Evolutionary conservation across 2,113 vertebrate species (phyloP), one percentile per base, ranked within the genome.

Genomic region (Trachemys scripta): DNA sequence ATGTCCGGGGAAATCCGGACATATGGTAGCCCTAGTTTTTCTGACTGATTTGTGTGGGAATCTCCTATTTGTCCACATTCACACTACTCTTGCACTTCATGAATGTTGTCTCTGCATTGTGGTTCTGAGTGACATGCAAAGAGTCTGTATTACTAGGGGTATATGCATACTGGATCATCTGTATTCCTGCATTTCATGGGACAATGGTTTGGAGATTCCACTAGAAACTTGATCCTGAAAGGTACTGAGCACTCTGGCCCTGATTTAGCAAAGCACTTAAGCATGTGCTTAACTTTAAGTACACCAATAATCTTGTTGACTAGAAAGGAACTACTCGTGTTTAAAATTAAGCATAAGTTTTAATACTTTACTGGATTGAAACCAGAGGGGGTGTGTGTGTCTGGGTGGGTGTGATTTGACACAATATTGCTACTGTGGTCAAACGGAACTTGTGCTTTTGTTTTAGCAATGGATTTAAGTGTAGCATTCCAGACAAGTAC

Each of bases 191-290:
- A 62, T 84, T 95, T 80, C 51, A 25, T 87, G 22, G 78, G 72
- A 1, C 13, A 10, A 8, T 29, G 1, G 38, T 88, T 45, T 91
- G 17, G 2, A 1, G 80, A 6, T 81, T 83, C 50, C 86, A 1
- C 65, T 57, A 53, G 4, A 2, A 94, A 45, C 12, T 92, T 54
- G 8, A 87, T 94, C 31, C 85, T 93, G 82, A 83, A 82, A 96
- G 69, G 54, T 91, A 6, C 42, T 24, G 24, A 94, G 88, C 69
- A 93, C 81, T 92, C 84, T 97, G 96, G 93, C 90, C n/a, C 57
- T 62, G 59, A 62, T 76, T 69, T 95, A 97, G 49, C 79, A 89
- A 95, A 96, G 89, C 93, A 94, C 94, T 97, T 97, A 94, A 45
- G 92, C 75, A 25, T n/a, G 24, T 87, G 53, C 83, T 96, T 95